Base-by-base conservation (phyloP, 2,113 vertebrate species). In the Limanda limanda region DNA sequence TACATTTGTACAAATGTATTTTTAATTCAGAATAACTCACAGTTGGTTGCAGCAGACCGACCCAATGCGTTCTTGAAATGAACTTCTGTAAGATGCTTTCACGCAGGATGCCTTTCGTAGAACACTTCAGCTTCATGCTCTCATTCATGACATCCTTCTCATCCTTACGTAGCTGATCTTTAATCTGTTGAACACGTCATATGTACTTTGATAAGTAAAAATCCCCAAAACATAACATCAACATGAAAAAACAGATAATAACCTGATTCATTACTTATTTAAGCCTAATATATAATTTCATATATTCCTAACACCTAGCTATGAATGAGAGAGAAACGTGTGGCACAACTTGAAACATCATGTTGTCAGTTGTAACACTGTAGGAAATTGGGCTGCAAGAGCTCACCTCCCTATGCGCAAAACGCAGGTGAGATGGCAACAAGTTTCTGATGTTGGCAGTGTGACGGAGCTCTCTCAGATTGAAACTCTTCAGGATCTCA, bases 401-500 rank as follows among this genome's bases (percentile, higher is more conserved):
- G 15, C 94, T 63, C 89, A 99, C 97, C 25, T 92, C 91, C 66
- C 15, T 76, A 17, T 91, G 91, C 57, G 94, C 96, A 55, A 54
- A 66, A 7, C 60, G 84, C 35, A 96, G 86, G 67, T 97, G 86
- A n/a, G 27, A 0, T 0, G 94, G 94, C 25, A 96, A 83, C 1
- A 40, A 59, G 0, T 8, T 79, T 78, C 78, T 94, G 80, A 92
- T 92, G 10, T 74, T 35, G 1, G 1, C 0, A 6, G 79, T 81
- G 55, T 68, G 92, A 45, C 92, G 94, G 87, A 98, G 89, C 74
- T 97, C 95, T 72, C 90, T 91, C 23, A 99, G 86, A 52, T 94
- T 95, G 87, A 96, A 98, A 3, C 42, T 75, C 73, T 96, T 96
- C 76, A 99, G 86, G 63, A 91, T 59, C 58, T 94, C 94, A 71